Evolutionary conservation across 2,113 vertebrate species (phyloP), one percentile per base, ranked within the genome.

Genomic region (Zosterops lateralis): DNA sequence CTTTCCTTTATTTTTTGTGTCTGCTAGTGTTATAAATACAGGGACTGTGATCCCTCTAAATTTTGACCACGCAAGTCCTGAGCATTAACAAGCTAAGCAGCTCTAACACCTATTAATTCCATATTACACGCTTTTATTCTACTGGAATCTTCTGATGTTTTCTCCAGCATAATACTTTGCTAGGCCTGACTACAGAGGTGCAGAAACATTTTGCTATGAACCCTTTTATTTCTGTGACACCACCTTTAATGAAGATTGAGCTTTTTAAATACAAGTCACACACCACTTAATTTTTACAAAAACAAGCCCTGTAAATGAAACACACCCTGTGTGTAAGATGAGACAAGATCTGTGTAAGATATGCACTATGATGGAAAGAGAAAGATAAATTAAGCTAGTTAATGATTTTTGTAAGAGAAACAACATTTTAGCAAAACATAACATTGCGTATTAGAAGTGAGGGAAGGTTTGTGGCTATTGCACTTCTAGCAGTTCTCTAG

Each of bases 311-410:
- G 72, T 34, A 83, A 75, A 67, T 15, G 14, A 75, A 91, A 71
- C 11, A 31, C 26, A 73, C 20, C 19, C n/a, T 51, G 14, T 3
- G 9, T 24, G 29, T 1, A 64, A 68, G 14, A 36, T 4, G 11
- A 18, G 70, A 64, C 13, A 48, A 42, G n/a, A 51, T 44, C 36
- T 75, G 8, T 36, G 0, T 28, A 61, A 45, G 8, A 62, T 4
- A 7, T 0, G 0, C 19, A 7, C 40, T 9, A 3, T 1, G 31
- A 71, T 0, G 3, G 14, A 14, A 71, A 64, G 45, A 1, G 0
- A 42, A 61, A 67, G 9, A 28, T 70, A 70, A 88, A 85, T 11
- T 26, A 51, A 57, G 19, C 4, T 9, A 4, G 21, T 10, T 21
- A 28, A 32, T 5, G 10, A 12, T 56, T 77, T 77, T 74, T 42